Percentiles rank a stretch among this genome's conserved stretches.
Conservation (phyloP, 2,113 vertebrate species). For the Pygoscelis adeliae region DNA sequence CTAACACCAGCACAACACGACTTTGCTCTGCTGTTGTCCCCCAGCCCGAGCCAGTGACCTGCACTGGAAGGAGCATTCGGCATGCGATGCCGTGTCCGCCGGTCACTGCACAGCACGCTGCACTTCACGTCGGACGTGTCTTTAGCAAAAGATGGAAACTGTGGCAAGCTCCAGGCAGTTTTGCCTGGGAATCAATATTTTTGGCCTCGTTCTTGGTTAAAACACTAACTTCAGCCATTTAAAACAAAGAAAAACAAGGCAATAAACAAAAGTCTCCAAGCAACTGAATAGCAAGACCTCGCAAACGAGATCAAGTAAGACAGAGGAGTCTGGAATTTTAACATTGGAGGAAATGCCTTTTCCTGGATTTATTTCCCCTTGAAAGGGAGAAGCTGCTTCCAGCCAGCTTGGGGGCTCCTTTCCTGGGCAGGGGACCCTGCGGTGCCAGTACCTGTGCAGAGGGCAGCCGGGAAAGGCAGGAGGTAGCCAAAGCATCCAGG, state of each 20-base stretch:
- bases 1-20: not conserved
- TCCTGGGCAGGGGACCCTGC: not conserved
- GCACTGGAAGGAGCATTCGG: not conserved
- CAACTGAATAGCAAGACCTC: not conserved
- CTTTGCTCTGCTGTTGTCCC: not conserved
- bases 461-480: not conserved
- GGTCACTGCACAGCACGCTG: not conserved
- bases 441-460: not conserved
- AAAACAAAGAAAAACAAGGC: not conserved
- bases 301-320: not conserved
- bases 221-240: not conserved
- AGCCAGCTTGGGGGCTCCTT: fast-evolving
- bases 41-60: fast-evolving
- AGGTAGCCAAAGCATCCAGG: not conserved
- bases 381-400: not conserved
- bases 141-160: not conserved
- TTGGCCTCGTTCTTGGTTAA: not conserved
- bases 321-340: not conserved
- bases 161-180: not conserved
- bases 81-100: fast-evolving
- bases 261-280: not conserved
- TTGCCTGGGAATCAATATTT: not conserved
- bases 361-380: not conserved
- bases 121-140: fast-evolving
- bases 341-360: not conserved